phyloP scores from a whole-genome alignment of 2,113 vertebrate genomes.

The Dolichotis patagonum region DNA sequence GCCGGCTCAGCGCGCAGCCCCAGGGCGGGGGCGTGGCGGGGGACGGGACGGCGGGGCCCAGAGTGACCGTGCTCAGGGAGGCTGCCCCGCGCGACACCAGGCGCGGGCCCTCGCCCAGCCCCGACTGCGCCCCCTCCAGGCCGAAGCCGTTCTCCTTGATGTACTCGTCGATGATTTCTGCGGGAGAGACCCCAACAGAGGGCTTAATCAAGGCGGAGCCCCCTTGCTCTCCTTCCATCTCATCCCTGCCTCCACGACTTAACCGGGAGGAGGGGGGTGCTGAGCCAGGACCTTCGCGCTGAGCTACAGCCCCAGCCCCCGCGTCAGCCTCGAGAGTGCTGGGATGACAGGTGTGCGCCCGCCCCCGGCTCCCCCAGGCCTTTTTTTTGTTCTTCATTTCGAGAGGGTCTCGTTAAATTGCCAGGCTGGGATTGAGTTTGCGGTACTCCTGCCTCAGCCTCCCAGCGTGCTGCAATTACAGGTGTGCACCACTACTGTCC shows the following conservation, averaged over 20 bases:
- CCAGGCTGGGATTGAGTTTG: not conserved
- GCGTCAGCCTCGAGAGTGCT: too few relatives aligned
- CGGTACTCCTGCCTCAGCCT: not conserved
- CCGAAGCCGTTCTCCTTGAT: constrained; percentile 83
- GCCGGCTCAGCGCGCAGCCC: constrained; percentile 66
- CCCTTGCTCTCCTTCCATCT: not conserved
- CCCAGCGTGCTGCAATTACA: not conserved
- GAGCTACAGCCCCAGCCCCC: too few relatives aligned
- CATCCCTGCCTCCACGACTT: too few relatives aligned
- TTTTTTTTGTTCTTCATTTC: not conserved
- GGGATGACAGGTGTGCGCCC: too few relatives aligned
- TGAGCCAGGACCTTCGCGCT: not conserved
- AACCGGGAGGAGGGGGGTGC: too few relatives aligned
- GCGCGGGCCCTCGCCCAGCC: constrained; percentile 61
- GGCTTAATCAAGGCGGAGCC: not conserved
- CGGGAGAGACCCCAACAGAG: not conserved
- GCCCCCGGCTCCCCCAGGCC: not conserved
- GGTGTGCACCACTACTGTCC: not conserved
- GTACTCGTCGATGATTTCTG: constrained; percentile 90
- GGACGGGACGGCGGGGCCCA: constrained; percentile 44
- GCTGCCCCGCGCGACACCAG: constrained; percentile 68
- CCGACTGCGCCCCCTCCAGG: constrained; percentile 57
- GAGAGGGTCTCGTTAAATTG: not conserved
- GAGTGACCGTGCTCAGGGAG: constrained; percentile 70
- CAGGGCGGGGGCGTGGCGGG: constrained; percentile 65